These are phyloP conservation scores for Craterocephalus amniculus DNA, from an alignment of 2,797 vertebrate species.

Conservation along the genomic window DNA sequence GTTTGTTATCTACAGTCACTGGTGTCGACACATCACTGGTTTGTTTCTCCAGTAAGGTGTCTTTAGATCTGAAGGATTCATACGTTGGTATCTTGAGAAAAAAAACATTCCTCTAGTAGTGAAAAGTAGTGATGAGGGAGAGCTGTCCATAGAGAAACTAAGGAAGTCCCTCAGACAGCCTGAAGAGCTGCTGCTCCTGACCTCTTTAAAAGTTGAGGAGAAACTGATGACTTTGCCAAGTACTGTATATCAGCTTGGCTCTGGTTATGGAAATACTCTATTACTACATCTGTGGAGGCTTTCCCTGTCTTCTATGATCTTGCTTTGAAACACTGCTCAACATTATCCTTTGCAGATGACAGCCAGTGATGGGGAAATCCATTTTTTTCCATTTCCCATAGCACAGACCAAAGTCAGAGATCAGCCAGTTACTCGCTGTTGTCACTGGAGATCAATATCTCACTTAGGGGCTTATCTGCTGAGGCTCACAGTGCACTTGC, in stretches of 20 bases:
- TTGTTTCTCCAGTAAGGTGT: not conserved
- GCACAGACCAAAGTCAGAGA: constrained; percentile 12
- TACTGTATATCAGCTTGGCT: not conserved
- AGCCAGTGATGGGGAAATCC: constrained; percentile 27
- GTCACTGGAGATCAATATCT: constrained; percentile 49
- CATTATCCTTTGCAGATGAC: constrained; percentile 30
- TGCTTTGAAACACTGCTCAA: constrained; percentile 22
- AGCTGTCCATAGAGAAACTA: not conserved
- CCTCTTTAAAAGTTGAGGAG: too few relatives aligned
- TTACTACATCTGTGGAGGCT: constrained; percentile 10
- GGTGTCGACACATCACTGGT: not conserved
- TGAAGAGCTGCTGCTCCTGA: not conserved
- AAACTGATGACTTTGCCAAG: not conserved
- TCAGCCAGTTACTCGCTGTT: constrained; percentile 15
- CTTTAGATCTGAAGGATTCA: not conserved
- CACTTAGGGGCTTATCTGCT: constrained; percentile 33
- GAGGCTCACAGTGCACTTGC: constrained; percentile 6
- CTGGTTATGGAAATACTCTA: constrained; percentile 27
- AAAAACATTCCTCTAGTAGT: not conserved
- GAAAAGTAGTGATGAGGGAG: too few relatives aligned
- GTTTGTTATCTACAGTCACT: too few relatives aligned
- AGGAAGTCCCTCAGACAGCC: not conserved
- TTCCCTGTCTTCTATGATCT: constrained; percentile 23
- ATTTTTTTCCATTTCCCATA: constrained; percentile 20
- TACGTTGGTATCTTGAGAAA: not conserved